Evolutionary conservation across 2,888 invertebrate species (phyloP).

Genomic region (Laspeyria flexula): DNA sequence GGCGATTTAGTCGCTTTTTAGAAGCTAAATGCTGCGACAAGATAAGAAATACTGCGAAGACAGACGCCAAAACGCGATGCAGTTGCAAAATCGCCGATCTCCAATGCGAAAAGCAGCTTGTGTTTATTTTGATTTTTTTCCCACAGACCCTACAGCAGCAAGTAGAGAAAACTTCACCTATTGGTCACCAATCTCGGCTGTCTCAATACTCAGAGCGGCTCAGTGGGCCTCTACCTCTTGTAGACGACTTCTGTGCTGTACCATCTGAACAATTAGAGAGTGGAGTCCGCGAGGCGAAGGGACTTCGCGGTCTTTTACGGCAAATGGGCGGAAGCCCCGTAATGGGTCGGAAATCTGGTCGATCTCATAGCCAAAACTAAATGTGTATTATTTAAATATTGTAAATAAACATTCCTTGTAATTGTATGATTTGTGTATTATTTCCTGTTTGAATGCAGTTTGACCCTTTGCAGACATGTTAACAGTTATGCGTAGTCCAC

Average conservation of each 20-base stretch:
- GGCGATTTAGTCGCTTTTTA: too few relatives aligned
- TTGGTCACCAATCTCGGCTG: constrained; percentile 87
- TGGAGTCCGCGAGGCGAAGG: constrained; percentile 88
- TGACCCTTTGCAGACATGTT: too few relatives aligned
- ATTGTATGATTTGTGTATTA: not conserved
- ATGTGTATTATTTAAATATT: constrained; percentile 16
- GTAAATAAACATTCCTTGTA: constrained; percentile 34
- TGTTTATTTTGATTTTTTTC: not conserved
- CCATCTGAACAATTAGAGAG: constrained; percentile 91
- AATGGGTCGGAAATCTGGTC: constrained; percentile 88
- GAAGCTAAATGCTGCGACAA: too few relatives aligned
- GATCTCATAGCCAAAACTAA: constrained; percentile 82
- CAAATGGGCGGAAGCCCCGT: constrained; percentile 95
- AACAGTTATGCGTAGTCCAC: too few relatives aligned
- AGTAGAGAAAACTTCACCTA: constrained; percentile 77
- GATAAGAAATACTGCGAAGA: too few relatives aligned
- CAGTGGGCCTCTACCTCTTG: constrained; percentile 90
- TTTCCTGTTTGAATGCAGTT: too few relatives aligned
- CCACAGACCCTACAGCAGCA: constrained; percentile 54
- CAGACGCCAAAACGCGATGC: too few relatives aligned
- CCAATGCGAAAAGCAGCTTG: too few relatives aligned
- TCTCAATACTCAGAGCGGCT: constrained; percentile 86
- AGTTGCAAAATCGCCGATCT: too few relatives aligned
- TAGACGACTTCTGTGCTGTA: constrained; percentile 96
- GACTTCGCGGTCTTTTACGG: constrained; percentile 91